Base-by-base conservation (phyloP, 2,888 invertebrate species). In the Meandrusa payeni region DNA sequence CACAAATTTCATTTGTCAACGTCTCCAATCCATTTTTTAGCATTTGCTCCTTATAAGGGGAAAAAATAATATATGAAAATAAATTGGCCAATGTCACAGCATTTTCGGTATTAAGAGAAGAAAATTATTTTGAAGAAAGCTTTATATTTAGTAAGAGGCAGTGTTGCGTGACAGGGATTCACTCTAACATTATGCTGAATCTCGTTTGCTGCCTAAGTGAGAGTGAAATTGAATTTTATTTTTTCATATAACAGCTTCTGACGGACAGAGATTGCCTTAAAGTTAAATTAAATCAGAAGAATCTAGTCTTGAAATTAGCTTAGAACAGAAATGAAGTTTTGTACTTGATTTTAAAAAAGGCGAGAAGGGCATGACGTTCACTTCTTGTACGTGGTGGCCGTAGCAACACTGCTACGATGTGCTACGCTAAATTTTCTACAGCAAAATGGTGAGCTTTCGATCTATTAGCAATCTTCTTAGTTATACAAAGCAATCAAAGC, bases 161-260 rank as follows among this genome's bases (percentile, higher is more conserved):
- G 37, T 27, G 37, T 26, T 12, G 26, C 37, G 37, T 27, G 37
- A 37, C 27, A 37, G 37, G 11, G 37, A 36, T 17, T 11, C 19
- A 27, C 26, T 10, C 7, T 37, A 27, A 37, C 37, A 26, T 37
- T 37, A 19, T 7, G 23, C 37, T 17, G 37, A 37, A 37, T 37
- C 37, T 19, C 37, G 37, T 37, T 37, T 37, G 17, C 37, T 24
- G 37, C 26, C 37, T 37, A 37, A 37, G 27, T 27, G 11, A 37
- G 26, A 37, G 24, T 37, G 19, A 37, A 37, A 37, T 37, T 37
- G 37, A 37, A 37, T 37, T 37, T 37, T 2, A 17, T 37, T 37
- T 36, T 37, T 27, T 37, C 24, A 11, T 37, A 17, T 26, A 26
- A 27, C 37, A 27, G 11, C 19, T 19, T 37, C 27, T 37, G 37